Conservation (phyloP, 2,113 vertebrate genomes). For the Trogon surrucura region DNA sequence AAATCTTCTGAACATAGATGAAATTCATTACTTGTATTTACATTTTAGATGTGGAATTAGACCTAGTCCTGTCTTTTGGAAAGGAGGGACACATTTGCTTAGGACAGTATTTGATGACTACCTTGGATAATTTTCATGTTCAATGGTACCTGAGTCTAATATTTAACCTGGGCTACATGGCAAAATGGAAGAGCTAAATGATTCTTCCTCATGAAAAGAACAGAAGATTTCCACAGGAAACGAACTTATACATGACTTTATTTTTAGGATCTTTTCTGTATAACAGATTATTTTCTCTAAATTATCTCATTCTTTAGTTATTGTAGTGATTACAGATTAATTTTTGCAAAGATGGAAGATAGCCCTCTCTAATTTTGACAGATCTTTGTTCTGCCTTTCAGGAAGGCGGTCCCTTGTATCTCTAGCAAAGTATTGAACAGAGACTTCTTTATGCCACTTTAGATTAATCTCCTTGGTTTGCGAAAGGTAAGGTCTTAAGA, state of each 20-base stretch:
- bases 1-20: background rate
- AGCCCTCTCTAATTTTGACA: background rate
- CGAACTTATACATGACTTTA: background rate
- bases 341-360: background rate
- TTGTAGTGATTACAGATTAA: background rate
- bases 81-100: background rate
- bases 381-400: background rate
- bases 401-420: background rate
- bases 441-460: background rate
- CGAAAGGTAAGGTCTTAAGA: background rate
- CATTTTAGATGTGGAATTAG: background rate
- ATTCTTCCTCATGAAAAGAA: background rate
- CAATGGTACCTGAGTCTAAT: background rate
- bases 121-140: background rate
- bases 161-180: background rate
- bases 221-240: background rate
- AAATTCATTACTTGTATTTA: background rate
- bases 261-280: background rate
- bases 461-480: background rate
- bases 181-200: background rate
- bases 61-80: background rate
- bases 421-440: background rate
- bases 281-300: background rate
- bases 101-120: background rate
- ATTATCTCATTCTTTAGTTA: background rate